Evolutionary conservation across 2,888 invertebrate species (phyloP).

Genomic region (Drosophila putrida): DNA sequence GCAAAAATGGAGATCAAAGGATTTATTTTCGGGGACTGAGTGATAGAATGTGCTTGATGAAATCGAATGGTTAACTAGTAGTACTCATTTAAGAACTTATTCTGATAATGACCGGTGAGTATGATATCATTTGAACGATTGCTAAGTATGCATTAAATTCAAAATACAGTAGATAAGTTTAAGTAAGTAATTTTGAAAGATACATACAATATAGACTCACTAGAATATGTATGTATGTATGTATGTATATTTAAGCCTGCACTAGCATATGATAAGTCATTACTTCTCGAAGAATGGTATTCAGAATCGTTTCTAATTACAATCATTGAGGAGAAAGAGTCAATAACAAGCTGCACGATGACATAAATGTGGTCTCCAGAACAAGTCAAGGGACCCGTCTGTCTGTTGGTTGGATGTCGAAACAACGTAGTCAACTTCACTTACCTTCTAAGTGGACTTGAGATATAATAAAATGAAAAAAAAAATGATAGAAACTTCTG

Average conservation of each 20-base stretch:
- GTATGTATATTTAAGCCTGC: conserved; percentile 50
- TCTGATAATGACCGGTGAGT: background rate
- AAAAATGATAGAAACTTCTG: conserved; percentile 15
- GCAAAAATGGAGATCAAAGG: background rate
- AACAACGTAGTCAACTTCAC: conserved; percentile 46
- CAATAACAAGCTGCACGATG: background rate
- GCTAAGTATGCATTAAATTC: conserved; percentile 38
- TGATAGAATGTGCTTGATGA: conserved; percentile 44
- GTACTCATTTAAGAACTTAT: background rate
- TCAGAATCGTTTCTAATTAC: conserved; percentile 19
- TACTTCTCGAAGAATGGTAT: conserved; percentile 24
- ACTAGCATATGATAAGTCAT: conserved; percentile 47
- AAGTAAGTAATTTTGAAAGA: conserved; percentile 4
- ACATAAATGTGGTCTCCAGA: conserved; percentile 7
- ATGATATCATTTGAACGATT: conserved; percentile 24
- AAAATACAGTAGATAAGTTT: conserved; percentile 45
- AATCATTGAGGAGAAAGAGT: conserved; percentile 2
- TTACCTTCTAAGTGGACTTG: conserved; percentile 54
- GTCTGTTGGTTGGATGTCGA: conserved; percentile 6
- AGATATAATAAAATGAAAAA: conserved; percentile 7
- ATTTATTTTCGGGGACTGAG: conserved; percentile 21
- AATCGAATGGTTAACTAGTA: conserved; percentile 17
- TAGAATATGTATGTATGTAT: conserved; percentile 41
- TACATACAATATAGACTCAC: conserved; percentile 42
- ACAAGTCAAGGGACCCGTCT: conserved; percentile 4